phyloP scores from a whole-genome alignment of 2,888 invertebrate species.

The Argynnis bischoffii region DNA sequence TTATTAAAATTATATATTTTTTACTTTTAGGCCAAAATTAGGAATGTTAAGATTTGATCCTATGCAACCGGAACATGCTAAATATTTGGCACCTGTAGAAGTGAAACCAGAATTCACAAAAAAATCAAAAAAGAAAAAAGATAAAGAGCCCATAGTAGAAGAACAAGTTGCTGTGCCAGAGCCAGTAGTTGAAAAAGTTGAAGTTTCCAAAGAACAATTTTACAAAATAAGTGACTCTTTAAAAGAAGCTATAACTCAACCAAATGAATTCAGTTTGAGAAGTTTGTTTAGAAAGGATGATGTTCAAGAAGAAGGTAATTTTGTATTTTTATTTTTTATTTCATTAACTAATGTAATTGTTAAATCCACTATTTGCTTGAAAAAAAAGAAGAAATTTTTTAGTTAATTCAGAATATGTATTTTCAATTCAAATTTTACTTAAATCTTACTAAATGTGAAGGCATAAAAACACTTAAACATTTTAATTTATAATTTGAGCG shows the following conservation, averaged over 20 bases:
- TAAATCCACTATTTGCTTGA: too few relatives aligned
- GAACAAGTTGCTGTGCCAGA: conserved; percentile 46
- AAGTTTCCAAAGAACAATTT: conserved; percentile 87
- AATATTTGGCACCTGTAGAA: conserved; percentile 78
- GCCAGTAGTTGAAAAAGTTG: conserved; percentile 56
- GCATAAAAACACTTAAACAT: too few relatives aligned
- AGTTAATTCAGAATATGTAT: too few relatives aligned
- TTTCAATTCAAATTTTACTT: too few relatives aligned
- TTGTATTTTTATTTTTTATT: not conserved
- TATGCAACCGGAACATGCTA: conserved; percentile 84
- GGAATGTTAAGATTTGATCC: conserved; percentile 87
- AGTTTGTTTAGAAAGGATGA: conserved; percentile 82
- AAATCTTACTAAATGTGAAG: too few relatives aligned
- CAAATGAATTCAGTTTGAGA: conserved; percentile 85
- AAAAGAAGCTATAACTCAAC: conserved; percentile 84
- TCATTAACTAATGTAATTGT: not conserved
- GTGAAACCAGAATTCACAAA: conserved; percentile 55
- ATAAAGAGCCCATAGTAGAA: conserved; percentile 56
- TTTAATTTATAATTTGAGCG: too few relatives aligned
- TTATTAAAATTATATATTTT: not conserved
- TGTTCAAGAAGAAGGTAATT: conserved; percentile 47
- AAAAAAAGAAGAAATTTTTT: too few relatives aligned
- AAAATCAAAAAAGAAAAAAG: conserved; percentile 65
- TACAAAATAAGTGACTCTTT: conserved; percentile 87
- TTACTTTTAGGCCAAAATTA: conserved; percentile 58